Percentiles rank a stretch among this genome's conserved stretches.
Evolutionary conservation across 2,113 vertebrate genomes (phyloP).

Genomic region (Myodes glareolus): DNA sequence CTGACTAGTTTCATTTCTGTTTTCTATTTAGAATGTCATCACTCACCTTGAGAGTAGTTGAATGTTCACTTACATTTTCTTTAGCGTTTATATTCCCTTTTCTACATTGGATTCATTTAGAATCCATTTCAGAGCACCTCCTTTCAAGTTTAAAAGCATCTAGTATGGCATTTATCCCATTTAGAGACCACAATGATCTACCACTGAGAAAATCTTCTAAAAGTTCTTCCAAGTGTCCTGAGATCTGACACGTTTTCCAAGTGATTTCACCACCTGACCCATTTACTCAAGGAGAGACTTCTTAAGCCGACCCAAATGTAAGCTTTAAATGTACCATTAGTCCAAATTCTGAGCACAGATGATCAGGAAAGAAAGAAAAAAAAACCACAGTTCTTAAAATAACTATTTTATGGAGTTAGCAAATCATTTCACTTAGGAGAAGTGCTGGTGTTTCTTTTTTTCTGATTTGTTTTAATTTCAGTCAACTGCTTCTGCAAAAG

Average conservation of each 20-base stretch:
- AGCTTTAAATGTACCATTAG: conserved; percentile 22
- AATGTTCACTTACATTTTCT: conserved; percentile 29
- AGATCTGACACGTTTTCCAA: conserved; percentile 46
- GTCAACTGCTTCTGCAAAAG: conserved; percentile 41
- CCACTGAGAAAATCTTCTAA: conserved; percentile 57
- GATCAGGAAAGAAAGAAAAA: conserved; percentile 30
- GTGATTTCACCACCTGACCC: conserved; percentile 55
- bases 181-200: conserved; percentile 15
- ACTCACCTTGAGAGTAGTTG: not conserved
- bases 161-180: not conserved
- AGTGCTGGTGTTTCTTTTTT: conserved; percentile 27
- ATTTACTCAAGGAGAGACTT: conserved; percentile 46
- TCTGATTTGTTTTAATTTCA: conserved; percentile 1
- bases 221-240: conserved; percentile 28
- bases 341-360: conserved; percentile 32
- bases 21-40: not conserved
- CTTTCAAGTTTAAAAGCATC: conserved; percentile 58
- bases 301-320: conserved; percentile 34
- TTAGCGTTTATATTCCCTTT: not conserved
- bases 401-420: conserved; percentile 45
- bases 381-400: conserved; percentile 62
- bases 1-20: not conserved
- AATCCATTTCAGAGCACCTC: conserved; percentile 32
- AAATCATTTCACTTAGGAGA: conserved; percentile 34
- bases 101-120: not conserved